A percentile compares a stretch with the other conserved stretches of the same genome.
phyloP scores from a whole-genome alignment of 2,888 invertebrate genomes.

The Koerneria pararmatus region DNA sequence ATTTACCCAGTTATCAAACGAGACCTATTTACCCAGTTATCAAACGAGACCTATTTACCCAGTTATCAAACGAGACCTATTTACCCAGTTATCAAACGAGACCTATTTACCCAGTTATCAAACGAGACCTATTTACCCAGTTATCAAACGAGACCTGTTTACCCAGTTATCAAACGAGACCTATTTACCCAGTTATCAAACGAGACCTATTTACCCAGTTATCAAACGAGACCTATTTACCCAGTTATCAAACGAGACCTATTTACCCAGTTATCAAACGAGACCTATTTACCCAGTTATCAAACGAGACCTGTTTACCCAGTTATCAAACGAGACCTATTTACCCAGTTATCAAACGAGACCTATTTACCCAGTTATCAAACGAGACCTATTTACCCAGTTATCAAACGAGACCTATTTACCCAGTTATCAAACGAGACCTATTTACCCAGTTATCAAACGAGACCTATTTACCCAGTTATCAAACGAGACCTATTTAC shows the following conservation, averaged over 20 bases:
- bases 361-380: too few relatives aligned
- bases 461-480: too few relatives aligned
- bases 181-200: neutral
- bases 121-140: conserved; percentile 9
- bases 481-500: conserved; percentile 13
- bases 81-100: conserved; percentile 1
- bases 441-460: neutral
- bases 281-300: neutral
- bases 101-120: too few relatives aligned
- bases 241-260: conserved; percentile 8
- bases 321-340: conserved; percentile 14
- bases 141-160: conserved; percentile 12
- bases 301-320: too few relatives aligned
- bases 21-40: neutral
- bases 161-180: conserved; percentile 13
- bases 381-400: conserved; percentile 9
- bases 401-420: conserved; percentile 12
- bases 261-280: conserved; percentile 19
- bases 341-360: conserved; percentile 1
- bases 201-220: too few relatives aligned
- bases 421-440: conserved; percentile 13
- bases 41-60: too few relatives aligned
- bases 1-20: conserved; percentile 19
- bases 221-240: conserved; percentile 13
- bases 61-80: conserved; percentile 14